Evolutionary conservation across 2,888 invertebrate genomes (phyloP).

Genomic region (Luperina testacea): DNA sequence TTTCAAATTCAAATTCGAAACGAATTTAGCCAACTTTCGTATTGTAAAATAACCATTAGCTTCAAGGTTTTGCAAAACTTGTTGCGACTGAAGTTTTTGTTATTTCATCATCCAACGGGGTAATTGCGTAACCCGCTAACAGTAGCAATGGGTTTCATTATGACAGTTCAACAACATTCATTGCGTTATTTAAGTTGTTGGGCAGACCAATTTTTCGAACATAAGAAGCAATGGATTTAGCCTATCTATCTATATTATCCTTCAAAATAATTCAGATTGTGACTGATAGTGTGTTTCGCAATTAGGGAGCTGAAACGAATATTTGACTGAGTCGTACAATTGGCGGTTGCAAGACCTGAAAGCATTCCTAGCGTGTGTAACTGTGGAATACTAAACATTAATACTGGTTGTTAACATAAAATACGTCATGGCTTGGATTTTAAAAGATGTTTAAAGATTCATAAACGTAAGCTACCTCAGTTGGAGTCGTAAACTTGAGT

Average conservation of each 20-base stretch:
- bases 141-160: background rate
- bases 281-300: background rate
- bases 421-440: slow-evolving; percentile 81
- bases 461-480: slow-evolving; percentile 86
- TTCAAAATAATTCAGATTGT: background rate
- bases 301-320: slow-evolving; percentile 21
- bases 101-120: slow-evolving; percentile 31
- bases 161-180: background rate
- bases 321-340: slow-evolving; percentile 36
- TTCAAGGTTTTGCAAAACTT: slow-evolving; percentile 59
- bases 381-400: slow-evolving; percentile 43
- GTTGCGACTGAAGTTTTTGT: slow-evolving; percentile 52
- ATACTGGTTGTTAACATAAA: slow-evolving; percentile 61
- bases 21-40: slow-evolving; percentile 62
- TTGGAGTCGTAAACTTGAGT: slow-evolving; percentile 86
- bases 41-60: slow-evolving; percentile 61
- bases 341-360: slow-evolving; percentile 10
- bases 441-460: slow-evolving; percentile 87
- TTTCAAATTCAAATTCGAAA: slow-evolving; percentile 70
- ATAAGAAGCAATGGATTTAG: background rate
- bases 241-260: background rate
- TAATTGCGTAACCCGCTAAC: background rate
- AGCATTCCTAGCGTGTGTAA: slow-evolving; percentile 31
- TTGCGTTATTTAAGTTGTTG: background rate
- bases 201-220: background rate